A percentile compares a stretch with the other conserved stretches of the same genome.
These are phyloP conservation scores for Torymus auratus DNA, from an alignment of 2,888 invertebrate species.

Conservation along the genomic window DNA sequence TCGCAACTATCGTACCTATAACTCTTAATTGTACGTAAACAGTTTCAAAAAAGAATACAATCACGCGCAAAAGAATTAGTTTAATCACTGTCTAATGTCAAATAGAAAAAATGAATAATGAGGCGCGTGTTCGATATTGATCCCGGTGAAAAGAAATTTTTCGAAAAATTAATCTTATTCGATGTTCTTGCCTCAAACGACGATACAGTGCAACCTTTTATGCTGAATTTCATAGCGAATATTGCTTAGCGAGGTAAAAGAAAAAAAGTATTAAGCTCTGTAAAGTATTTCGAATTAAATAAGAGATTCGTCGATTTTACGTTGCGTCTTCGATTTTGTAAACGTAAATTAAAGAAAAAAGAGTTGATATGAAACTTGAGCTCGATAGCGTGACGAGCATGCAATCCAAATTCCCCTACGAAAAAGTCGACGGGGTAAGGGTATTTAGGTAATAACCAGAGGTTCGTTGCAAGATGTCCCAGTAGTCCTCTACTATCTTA, in stretches of 20 bases:
- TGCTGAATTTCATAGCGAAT: slow-evolving; percentile 35
- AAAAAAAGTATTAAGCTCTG: slow-evolving; percentile 55
- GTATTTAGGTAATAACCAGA: slow-evolving; percentile 51
- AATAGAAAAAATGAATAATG: slow-evolving; percentile 49
- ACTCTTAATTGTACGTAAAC: slow-evolving; percentile 70
- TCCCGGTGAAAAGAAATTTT: slow-evolving; percentile 54
- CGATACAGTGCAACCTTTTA: slow-evolving; percentile 23
- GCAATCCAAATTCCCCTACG: slow-evolving; percentile 48
- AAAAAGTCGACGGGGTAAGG: slow-evolving; percentile 33
- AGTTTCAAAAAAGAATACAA: slow-evolving; percentile 60
- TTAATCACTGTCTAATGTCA: slow-evolving; percentile 58
- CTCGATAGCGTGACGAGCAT: slow-evolving; percentile 40
- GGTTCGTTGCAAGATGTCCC: slow-evolving; percentile 64
- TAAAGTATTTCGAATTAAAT: slow-evolving; percentile 55
- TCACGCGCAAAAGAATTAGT: slow-evolving; percentile 43
- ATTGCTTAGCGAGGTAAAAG: slow-evolving; percentile 44
- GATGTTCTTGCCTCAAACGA: slow-evolving; percentile 51
- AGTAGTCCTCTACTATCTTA: slow-evolving; percentile 69
- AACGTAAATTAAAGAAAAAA: slow-evolving; percentile 41
- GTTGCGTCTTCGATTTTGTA: slow-evolving; percentile 57
- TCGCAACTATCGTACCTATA: slow-evolving; percentile 71
- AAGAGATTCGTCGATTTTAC: slow-evolving; percentile 49
- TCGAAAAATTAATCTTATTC: slow-evolving; percentile 50
- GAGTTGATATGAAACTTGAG: slow-evolving; percentile 35
- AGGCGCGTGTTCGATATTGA: slow-evolving; percentile 41